Base-by-base conservation (phyloP, 2,113 vertebrate genomes). In the Onychorhynchus coronatus region DNA sequence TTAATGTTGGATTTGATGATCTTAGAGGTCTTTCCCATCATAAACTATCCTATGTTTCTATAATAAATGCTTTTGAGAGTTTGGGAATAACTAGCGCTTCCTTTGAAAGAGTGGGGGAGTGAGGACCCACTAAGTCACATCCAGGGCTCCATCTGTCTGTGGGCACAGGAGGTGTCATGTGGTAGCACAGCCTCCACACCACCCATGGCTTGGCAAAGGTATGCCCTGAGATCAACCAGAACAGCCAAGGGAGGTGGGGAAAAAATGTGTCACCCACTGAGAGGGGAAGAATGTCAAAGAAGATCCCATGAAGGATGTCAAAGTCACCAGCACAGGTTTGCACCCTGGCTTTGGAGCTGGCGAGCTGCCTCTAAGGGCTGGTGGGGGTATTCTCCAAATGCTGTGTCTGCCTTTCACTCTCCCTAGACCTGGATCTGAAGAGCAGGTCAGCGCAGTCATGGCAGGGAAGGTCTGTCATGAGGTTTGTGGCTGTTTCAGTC, bases 391-490 rank as follows among this genome's bases (percentile, higher is more conserved):
- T 58, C 22, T 20, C 44, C 42, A 58, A 53, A 25, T 30, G 10
- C 8, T 53, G n/a, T 44, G 65, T 31, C 37, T 53, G 56, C 52
- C 31, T 75, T 80, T 72, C 2, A 2, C 14, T 8, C 24, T 31
- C 67, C 41, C 20, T 61, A 21, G 33, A 18, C 3, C 0, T 2
- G 3, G 44, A 61, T 30, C 7, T 6, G 35, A 77, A 44, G 44
- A 23, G 11, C 5, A 0, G 7, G 11, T n/a, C 58, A 44, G 28
- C 35, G 39, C 27, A 28, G 41, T 7, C 31, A 1, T 3, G 31
- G 31, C 4, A 37, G n/a, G 35, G 8, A 44, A n/a, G n/a, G 20
- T 14, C 58, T 76, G 58, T 17, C 50, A 9, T 21, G 31, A 53
- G 14, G 11, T 39, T 37, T 39, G 63, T 31, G 23, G 33, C 37